Evolutionary conservation across 2,888 invertebrate genomes (phyloP).

Genomic region (Vesta saturnalis): DNA sequence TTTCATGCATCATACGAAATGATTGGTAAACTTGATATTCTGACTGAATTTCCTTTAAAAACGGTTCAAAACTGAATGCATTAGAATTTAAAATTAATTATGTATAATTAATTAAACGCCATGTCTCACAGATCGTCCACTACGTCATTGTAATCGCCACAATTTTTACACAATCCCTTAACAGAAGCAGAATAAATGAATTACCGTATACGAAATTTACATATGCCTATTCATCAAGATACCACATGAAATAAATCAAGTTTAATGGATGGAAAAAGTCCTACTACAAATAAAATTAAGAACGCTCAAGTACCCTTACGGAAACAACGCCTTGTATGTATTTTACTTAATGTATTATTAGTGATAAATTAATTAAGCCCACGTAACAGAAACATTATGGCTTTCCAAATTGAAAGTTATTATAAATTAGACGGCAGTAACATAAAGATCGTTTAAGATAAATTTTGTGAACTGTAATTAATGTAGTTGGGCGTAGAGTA

Average conservation of each 20-base stretch:
- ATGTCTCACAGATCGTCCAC: background rate
- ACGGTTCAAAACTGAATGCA: no score
- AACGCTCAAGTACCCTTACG: background rate
- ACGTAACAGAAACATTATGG: background rate
- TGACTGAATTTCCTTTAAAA: no score
- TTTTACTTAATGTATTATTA: background rate
- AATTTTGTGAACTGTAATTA: no score
- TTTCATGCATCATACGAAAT: no score
- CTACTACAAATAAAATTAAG: background rate
- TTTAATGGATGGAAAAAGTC: background rate
- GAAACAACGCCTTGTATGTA: conserved; percentile 3
- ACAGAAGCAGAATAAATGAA: background rate
- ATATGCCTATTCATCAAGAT: background rate
- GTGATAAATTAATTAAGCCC: conserved; percentile 5
- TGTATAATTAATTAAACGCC: no score
- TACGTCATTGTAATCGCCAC: background rate
- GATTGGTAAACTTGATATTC: no score
- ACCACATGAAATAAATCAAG: conserved; percentile 1
- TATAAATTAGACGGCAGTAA: background rate
- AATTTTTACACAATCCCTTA: background rate
- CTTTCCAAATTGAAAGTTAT: background rate
- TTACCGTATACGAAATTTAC: background rate
- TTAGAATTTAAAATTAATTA: no score
- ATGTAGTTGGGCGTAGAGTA: no score
- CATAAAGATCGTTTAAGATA: background rate